Conservation (phyloP, 2,113 vertebrate genomes). For the Leucoraja erinaceus region DNA sequence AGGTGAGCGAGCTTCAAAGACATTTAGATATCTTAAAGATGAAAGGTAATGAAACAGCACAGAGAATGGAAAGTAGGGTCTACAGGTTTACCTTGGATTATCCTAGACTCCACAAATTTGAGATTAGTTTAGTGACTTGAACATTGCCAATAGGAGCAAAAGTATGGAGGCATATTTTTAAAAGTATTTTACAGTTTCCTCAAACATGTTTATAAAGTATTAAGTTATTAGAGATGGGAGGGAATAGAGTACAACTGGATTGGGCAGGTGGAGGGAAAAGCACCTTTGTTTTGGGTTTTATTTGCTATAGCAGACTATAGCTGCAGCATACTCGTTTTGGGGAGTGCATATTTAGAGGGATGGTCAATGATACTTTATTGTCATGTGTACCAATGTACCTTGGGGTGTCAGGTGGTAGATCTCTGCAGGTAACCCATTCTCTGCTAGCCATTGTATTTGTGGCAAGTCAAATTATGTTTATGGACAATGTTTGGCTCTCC, state of each 20-base stretch:
- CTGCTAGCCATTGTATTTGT: no score
- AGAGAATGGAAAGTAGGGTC: not conserved
- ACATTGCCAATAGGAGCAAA: not conserved
- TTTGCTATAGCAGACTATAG: not conserved
- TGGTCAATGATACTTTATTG: no score
- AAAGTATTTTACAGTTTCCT: not conserved
- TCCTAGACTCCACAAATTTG: not conserved
- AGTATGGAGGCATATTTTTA: not conserved
- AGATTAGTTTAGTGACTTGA: not conserved
- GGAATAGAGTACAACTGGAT: not conserved
- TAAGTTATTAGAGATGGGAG: not conserved
- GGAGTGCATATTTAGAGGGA: no score
- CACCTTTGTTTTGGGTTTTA: not conserved
- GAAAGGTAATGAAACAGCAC: not conserved
- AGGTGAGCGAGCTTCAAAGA: not conserved
- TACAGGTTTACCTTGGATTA: not conserved
- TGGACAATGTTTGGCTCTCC: no score
- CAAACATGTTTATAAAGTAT: not conserved
- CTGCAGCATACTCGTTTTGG: no score
- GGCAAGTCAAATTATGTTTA: no score
- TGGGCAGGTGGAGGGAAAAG: not conserved
- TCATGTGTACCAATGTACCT: no score
- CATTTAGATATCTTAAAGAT: not conserved
- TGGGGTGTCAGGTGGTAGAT: no score
- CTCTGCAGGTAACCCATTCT: no score